Evolutionary conservation across 2,888 invertebrate genomes (phyloP).

Genomic region (Augiades crinisus): DNA sequence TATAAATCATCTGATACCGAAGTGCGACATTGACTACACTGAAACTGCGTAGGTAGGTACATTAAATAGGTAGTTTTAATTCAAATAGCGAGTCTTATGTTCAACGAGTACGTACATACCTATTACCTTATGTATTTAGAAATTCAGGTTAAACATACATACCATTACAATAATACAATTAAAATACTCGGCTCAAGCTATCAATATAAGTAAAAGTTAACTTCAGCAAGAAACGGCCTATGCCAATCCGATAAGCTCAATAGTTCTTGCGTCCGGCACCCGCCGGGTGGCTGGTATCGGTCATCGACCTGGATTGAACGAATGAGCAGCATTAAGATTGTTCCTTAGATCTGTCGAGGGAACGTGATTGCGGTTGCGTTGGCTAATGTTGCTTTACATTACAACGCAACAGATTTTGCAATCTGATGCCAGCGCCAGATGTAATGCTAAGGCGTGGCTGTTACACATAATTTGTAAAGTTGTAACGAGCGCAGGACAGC

Average conservation of each 20-base stretch:
- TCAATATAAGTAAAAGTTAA: too few relatives aligned
- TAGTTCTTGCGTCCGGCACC: background rate
- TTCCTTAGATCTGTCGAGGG: slow-evolving; percentile 29
- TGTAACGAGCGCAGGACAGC: background rate
- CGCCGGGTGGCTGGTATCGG: slow-evolving; percentile 31
- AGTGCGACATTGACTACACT: too few relatives aligned
- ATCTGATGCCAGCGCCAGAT: slow-evolving; percentile 10
- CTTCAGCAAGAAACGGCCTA: too few relatives aligned
- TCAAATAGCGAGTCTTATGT: too few relatives aligned
- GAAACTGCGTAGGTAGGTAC: too few relatives aligned
- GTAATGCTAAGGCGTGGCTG: slow-evolving; percentile 15
- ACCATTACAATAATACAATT: too few relatives aligned
- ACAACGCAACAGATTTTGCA: slow-evolving; percentile 18
- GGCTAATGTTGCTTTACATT: slow-evolving; percentile 20
- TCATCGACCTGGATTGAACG: slow-evolving; percentile 32
- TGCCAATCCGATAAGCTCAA: background rate
- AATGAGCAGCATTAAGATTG: slow-evolving; percentile 32
- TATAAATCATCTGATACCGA: too few relatives aligned
- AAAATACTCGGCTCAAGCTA: too few relatives aligned
- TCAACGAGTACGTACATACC: too few relatives aligned
- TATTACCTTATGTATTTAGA: too few relatives aligned
- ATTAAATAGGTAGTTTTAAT: too few relatives aligned
- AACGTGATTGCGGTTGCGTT: slow-evolving; percentile 25
- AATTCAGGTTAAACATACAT: too few relatives aligned
- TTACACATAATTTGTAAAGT: slow-evolving; percentile 11